phyloP scores from a whole-genome alignment of 2,113 vertebrate species.

The Heteronetta atricapilla region DNA sequence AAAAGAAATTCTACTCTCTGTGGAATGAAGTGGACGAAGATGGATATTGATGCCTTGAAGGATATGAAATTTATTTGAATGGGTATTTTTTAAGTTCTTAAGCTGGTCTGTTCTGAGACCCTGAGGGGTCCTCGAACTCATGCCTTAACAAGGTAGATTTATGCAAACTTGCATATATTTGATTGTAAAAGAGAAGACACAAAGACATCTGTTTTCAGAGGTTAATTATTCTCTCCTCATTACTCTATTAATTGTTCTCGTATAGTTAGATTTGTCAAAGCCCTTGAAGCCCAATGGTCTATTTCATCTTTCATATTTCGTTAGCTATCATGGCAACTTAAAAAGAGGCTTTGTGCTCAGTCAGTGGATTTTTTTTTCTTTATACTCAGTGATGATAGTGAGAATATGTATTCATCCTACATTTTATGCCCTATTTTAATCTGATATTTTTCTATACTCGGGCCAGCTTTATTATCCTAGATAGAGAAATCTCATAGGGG shows the following conservation, averaged over 20 bases:
- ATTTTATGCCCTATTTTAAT: neutral
- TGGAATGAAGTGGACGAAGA: neutral
- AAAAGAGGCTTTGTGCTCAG: neutral
- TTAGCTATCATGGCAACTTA: neutral
- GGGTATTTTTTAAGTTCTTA: neutral
- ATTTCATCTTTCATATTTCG: neutral
- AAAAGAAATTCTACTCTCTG: neutral
- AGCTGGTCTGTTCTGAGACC: neutral
- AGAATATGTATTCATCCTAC: neutral
- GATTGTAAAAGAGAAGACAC: neutral
- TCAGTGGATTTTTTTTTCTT: neutral
- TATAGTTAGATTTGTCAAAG: neutral
- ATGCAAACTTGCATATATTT: neutral
- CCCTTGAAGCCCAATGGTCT: neutral
- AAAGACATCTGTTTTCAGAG: neutral
- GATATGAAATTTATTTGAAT: neutral
- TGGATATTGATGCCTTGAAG: neutral
- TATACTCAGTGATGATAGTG: neutral
- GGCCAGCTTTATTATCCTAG: neutral
- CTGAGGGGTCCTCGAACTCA: neutral
- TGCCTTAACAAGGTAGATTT: neutral
- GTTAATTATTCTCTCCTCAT: neutral
- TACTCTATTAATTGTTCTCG: neutral
- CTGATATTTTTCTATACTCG: neutral
- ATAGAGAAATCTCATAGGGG: neutral